These are phyloP conservation scores for Danaus plexippus DNA, from an alignment of 1,140 invertebrate species.

Conservation along the genomic window DNA sequence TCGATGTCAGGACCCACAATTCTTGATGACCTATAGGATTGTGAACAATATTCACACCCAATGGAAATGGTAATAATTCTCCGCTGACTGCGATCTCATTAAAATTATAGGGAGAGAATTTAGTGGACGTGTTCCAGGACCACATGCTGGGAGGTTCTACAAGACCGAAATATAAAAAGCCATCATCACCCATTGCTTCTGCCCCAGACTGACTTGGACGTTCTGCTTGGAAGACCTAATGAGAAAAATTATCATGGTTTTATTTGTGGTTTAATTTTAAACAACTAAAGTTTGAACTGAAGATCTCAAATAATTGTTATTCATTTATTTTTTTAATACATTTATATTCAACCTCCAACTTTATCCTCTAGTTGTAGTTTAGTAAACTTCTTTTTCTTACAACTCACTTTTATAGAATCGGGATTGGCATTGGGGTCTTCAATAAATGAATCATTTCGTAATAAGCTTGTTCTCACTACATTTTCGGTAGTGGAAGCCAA, in stretches of 20 bases:
- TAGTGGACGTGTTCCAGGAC: constrained; percentile 73
- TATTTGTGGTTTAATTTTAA: too few relatives aligned
- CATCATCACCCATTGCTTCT: constrained; percentile 72
- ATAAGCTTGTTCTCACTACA: constrained; percentile 75
- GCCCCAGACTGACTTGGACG: constrained; percentile 73
- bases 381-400: too few relatives aligned
- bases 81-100: constrained; percentile 68
- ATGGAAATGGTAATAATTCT: constrained; percentile 77
- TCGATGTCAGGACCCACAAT: constrained; percentile 77
- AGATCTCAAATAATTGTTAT: too few relatives aligned
- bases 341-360: too few relatives aligned
- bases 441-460: constrained; percentile 74
- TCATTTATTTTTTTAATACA: too few relatives aligned
- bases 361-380: too few relatives aligned
- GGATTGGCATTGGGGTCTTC: constrained; percentile 37
- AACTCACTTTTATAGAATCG: constrained; percentile 41
- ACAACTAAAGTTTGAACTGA: too few relatives aligned
- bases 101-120: constrained; percentile 63
- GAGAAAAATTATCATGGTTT: not conserved
- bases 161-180: constrained; percentile 73
- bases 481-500: constrained; percentile 80
- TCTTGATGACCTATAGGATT: constrained; percentile 75
- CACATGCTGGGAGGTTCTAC: constrained; percentile 72
- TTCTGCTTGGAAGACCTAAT: constrained; percentile 55
- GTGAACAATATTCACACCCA: constrained; percentile 78